These are phyloP conservation scores for Plutella xylostella DNA, from an alignment of 2,888 invertebrate genomes.

Conservation along the genomic window DNA sequence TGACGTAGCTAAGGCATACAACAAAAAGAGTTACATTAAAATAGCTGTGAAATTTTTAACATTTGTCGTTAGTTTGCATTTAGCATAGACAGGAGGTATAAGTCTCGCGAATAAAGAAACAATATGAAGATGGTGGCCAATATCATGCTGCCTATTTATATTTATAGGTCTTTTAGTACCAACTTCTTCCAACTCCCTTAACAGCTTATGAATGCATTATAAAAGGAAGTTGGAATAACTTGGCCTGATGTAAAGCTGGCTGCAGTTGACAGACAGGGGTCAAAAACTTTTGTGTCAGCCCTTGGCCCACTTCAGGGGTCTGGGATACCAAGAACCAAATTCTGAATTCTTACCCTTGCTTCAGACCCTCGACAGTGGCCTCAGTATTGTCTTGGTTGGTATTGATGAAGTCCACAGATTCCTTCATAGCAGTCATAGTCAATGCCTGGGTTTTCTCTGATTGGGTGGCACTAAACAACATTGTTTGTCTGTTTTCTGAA, in stretches of 20 bases:
- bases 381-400: conserved; percentile 86
- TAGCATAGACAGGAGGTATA: no score
- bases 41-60: neutral
- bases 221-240: no score
- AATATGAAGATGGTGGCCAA: neutral
- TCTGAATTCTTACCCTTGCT: conserved; percentile 74
- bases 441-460: conserved; percentile 91
- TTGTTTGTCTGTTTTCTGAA: conserved; percentile 91
- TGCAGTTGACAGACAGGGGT: no score
- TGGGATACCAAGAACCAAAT: neutral
- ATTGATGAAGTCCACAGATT: conserved; percentile 90
- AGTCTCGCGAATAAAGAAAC: no score
- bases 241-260: no score
- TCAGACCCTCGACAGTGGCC: conserved; percentile 85
- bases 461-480: conserved; percentile 97
- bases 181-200: no score
- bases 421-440: conserved; percentile 87
- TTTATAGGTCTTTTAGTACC: no score
- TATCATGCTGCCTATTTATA: no score
- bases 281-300: no score
- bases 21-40: neutral
- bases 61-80: no score
- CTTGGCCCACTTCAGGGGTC: no score
- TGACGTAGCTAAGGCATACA: conserved; percentile 76
- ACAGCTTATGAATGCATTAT: no score